Evolutionary conservation across 1,140 invertebrate genomes (phyloP).

Genomic region (Stegodyphus mimosarum): DNA sequence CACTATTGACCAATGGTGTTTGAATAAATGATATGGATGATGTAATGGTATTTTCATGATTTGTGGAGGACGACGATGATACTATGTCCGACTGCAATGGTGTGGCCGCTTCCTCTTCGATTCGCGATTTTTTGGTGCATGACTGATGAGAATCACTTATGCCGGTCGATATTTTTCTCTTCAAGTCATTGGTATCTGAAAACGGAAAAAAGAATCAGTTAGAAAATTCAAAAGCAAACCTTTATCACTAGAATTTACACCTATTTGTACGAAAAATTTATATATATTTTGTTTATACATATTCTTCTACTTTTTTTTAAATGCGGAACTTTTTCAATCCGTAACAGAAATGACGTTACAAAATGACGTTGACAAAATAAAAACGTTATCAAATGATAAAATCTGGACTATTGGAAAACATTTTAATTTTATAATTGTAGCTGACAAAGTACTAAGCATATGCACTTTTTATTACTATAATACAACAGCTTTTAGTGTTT

Average conservation of each 20-base stretch:
- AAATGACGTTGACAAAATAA: too few relatives aligned
- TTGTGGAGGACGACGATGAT: conserved; percentile 6
- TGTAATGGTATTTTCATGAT: not conserved
- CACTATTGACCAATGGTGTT: not conserved
- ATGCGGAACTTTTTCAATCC: too few relatives aligned
- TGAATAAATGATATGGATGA: not conserved
- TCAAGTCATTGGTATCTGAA: conserved; percentile 23
- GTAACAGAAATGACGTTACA: too few relatives aligned
- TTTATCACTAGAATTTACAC: not conserved
- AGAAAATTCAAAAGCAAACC: not conserved
- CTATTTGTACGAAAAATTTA: not conserved
- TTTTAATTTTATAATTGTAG: too few relatives aligned
- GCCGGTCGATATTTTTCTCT: conserved; percentile 14
- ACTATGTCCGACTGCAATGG: conserved; percentile 10
- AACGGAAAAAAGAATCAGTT: not conserved
- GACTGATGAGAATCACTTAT: not conserved
- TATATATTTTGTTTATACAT: too few relatives aligned
- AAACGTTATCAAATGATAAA: too few relatives aligned
- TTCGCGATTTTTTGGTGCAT: conserved; percentile 17
- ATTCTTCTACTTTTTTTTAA: too few relatives aligned
- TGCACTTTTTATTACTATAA: too few relatives aligned
- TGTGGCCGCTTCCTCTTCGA: not conserved
- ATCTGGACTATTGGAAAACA: too few relatives aligned
- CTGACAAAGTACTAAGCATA: too few relatives aligned
- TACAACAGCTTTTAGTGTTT: too few relatives aligned